Conservation (phyloP, 2,113 vertebrate species). For the Crotophaga sulcirostris region DNA sequence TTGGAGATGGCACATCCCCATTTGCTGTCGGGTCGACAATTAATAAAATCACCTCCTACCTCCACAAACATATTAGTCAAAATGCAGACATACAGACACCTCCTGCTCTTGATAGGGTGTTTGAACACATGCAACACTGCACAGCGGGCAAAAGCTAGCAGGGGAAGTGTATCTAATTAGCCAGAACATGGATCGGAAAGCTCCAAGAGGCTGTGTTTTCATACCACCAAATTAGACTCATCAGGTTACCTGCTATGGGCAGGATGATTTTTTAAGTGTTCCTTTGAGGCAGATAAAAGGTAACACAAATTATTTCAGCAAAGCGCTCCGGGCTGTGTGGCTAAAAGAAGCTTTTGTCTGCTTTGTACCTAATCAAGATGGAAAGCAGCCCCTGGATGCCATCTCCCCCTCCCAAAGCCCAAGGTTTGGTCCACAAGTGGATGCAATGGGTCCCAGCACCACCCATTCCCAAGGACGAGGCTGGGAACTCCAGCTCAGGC, state of each 20-base stretch:
- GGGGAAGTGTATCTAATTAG: constrained; percentile 4
- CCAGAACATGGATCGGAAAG: not conserved
- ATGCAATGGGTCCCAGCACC: not conserved
- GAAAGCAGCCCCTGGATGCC: not conserved
- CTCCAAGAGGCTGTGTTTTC: constrained; percentile 20
- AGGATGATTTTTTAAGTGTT: constrained; percentile 6
- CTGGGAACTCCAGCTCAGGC: not conserved
- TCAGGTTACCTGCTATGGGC: not conserved
- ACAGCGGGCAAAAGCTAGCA: not conserved
- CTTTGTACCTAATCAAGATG: not conserved
- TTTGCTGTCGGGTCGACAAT: not conserved
- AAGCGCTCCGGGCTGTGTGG: not conserved
- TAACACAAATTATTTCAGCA: constrained; percentile 20
- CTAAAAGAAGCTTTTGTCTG: not conserved
- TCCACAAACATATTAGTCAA: not conserved
- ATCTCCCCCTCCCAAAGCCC: not conserved
- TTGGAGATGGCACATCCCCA: not conserved
- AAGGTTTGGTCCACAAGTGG: not conserved
- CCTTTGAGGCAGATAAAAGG: constrained; percentile 45
- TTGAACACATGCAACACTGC: not conserved
- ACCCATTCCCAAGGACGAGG: not conserved
- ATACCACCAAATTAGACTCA: constrained; percentile 35
- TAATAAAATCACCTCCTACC: not conserved
- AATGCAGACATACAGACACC: not conserved
- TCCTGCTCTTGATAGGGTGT: not conserved